Evolutionary conservation across 2,797 vertebrate species (phyloP).

Genomic region (Aplochiton taeniatus): DNA sequence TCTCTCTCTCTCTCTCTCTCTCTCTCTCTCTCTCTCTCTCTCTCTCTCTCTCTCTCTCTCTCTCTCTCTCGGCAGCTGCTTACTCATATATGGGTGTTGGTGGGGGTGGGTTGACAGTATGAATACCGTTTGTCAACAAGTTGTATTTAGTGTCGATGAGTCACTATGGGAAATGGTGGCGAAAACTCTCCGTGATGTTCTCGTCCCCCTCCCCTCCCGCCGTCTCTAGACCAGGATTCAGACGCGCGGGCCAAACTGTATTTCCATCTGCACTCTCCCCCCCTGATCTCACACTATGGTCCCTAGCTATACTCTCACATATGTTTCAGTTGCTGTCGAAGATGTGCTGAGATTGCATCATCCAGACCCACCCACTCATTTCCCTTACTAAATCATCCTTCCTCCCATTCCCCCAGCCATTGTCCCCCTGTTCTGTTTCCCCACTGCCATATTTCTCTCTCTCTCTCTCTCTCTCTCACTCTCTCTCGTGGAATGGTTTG

Average conservation of each 20-base stretch:
- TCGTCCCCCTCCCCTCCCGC: neutral
- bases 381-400: conserved; percentile 23
- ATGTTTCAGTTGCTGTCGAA: conserved; percentile 29
- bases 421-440: neutral
- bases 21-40: conserved; percentile 4
- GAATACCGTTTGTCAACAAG: conserved; percentile 76
- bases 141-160: conserved; percentile 69
- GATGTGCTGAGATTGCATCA: conserved; percentile 24
- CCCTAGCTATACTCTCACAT: conserved; percentile 27
- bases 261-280: too few relatives aligned
- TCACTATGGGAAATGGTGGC: conserved; percentile 16
- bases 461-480: too few relatives aligned
- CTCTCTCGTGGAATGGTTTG: too few relatives aligned
- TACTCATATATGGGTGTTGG: conserved; percentile 52
- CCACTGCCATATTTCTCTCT: too few relatives aligned
- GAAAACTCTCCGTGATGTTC: conserved; percentile 25
- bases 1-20: conserved; percentile 40
- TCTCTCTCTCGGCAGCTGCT: conserved; percentile 67
- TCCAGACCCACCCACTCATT: conserved; percentile 18
- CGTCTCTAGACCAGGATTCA: neutral
- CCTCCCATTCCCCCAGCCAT: neutral
- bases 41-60: conserved; percentile 36
- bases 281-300: conserved; percentile 24
- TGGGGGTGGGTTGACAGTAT: conserved; percentile 61
- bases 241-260: neutral